Evolutionary conservation across 2,113 vertebrate species (phyloP).

Genomic region (Hemicordylus capensis): DNA sequence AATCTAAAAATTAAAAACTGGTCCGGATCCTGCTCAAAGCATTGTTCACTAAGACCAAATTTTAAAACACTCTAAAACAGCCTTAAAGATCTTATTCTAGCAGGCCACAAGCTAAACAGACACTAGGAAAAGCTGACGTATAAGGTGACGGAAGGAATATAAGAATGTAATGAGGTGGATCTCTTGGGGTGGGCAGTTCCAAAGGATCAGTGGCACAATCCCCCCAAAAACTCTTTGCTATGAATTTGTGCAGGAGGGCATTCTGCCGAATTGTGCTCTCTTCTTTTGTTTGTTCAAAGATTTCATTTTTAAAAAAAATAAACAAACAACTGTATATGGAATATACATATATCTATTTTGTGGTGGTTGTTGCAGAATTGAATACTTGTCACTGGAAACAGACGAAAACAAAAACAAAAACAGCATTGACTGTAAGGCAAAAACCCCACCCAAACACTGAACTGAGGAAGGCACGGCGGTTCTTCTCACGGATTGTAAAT

Average conservation of each 20-base stretch:
- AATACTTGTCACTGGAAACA: slow-evolving; percentile 59
- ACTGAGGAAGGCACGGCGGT: slow-evolving; percentile 59
- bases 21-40: too few species aligned
- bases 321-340: slow-evolving; percentile 54
- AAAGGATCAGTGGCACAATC: neutral
- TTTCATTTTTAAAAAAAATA: neutral
- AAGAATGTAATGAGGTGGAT: neutral
- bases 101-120: neutral
- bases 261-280: neutral
- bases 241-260: neutral
- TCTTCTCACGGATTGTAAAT: slow-evolving; percentile 72
- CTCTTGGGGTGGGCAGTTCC: neutral
- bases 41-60: slow-evolving; percentile 23
- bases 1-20: too few species aligned
- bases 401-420: slow-evolving; percentile 35
- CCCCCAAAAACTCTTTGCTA: neutral
- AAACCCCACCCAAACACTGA: neutral
- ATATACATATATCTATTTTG: slow-evolving; percentile 59
- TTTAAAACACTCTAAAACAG: neutral
- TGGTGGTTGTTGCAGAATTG: slow-evolving; percentile 59
- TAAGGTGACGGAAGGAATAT: neutral
- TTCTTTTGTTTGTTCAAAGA: neutral
- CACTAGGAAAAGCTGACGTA: neutral
- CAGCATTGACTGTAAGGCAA: slow-evolving; percentile 58
- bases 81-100: neutral